Evolutionary conservation across 2,113 vertebrate species (phyloP).

Genomic region (Nothoprocta perdicaria): DNA sequence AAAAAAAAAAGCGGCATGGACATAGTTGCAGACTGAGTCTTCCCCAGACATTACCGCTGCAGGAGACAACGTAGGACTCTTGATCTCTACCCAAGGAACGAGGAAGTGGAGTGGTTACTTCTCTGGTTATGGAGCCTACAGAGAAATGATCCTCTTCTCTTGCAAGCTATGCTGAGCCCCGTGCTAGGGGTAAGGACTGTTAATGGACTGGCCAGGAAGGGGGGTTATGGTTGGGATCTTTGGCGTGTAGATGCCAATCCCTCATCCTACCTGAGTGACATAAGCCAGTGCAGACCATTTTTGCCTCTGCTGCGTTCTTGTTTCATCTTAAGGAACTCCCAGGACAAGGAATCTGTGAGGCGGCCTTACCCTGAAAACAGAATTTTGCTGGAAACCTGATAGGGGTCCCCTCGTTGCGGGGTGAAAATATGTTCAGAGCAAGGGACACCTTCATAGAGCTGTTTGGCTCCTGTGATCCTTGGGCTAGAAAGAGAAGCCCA

Average conservation of each 20-base stretch:
- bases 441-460: fast-evolving
- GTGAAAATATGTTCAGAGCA: neutral
- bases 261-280: neutral
- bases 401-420: neutral
- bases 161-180: neutral
- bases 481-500: neutral
- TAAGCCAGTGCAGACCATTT: neutral
- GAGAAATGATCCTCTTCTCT: neutral
- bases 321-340: neutral
- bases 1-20: neutral
- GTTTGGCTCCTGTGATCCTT: neutral
- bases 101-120: neutral
- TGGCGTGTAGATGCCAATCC: neutral
- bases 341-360: neutral
- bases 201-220: neutral
- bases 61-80: neutral
- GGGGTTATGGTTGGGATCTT: neutral
- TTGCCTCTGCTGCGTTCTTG: neutral
- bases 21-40: neutral
- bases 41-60: neutral
- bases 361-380: neutral
- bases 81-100: neutral
- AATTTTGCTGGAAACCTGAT: neutral
- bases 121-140: neutral
- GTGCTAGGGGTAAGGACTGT: neutral